Evolutionary conservation across 2,888 invertebrate genomes (phyloP), one percentile per base, ranked within the genome.

Genomic region (Troglohyphantes excavatus): DNA sequence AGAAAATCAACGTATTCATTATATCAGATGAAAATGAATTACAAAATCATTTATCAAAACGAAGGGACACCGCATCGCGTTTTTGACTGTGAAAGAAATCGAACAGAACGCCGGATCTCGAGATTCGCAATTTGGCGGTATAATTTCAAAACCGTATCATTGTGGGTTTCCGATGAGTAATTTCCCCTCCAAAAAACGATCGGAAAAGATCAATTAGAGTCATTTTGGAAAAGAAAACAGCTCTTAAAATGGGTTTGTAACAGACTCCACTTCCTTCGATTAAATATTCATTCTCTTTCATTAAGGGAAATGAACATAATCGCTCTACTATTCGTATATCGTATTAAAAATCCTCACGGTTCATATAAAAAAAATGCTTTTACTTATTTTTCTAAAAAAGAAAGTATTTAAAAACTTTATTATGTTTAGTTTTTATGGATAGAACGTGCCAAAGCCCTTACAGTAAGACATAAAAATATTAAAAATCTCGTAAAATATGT

Each of bases 251-350:
- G 43, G 72, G 39, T 26, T 72, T 17, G 3, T n/a, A 72, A 17
- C 72, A 72, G 27, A 72, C 39, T 46, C 72, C 53, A 53, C 39
- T 72, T 72, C 72, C 72, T 72, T 17, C 33, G n/a, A 72, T 26
- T 26, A 53, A 11, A 26, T 26, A 17, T n/a, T 26, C 72, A 39
- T 72, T 26, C 39, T 26, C 72, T 72, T 72, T 53, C 46, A 46
- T 72, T 72, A 72, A n/a, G 53, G n/a, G 17, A 53, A 13, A n/a
- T 53, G 17, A 5, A 17, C 46, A 46, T 46, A 13, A 17, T 17
- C 46, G 11, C 53, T n/a, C 13, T 17, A 39, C 7, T 11, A 11
- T 39, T 1, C 39, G 13, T 39, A 39, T 39, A n/a, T n/a, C n/a
- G n/a, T n/a, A n/a, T n/a, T n/a, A n/a, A n/a, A n/a, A n/a, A n/a